A percentile compares a stretch with the other conserved stretches of the same genome.
Evolutionary conservation across 2,888 invertebrate species (phyloP).

Genomic region (Chouioia cunea): DNA sequence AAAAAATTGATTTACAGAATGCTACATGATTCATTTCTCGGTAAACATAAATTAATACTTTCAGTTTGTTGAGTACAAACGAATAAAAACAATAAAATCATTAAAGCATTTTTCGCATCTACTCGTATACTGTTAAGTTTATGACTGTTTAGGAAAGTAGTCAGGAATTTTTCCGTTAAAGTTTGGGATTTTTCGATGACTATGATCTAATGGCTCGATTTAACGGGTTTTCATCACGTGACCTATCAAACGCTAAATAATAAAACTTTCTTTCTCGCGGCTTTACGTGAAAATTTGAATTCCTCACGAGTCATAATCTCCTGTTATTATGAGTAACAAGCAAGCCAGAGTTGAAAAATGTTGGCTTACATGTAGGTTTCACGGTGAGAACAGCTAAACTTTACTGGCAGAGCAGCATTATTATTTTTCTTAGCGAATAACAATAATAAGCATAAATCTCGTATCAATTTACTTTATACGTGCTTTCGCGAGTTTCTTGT

Average conservation of each 20-base stretch:
- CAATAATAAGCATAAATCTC: conserved; percentile 24
- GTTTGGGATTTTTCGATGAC: conserved; percentile 9
- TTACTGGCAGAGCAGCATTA: neutral
- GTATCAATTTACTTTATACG: conserved; percentile 22
- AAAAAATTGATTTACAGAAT: conserved; percentile 26
- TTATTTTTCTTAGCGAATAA: conserved; percentile 7
- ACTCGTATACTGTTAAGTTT: neutral
- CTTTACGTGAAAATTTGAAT: neutral
- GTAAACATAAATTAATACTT: neutral
- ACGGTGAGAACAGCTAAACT: neutral
- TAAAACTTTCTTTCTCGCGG: conserved; percentile 21
- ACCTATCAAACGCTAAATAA: conserved; percentile 3
- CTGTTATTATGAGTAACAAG: neutral
- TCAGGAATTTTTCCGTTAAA: conserved; percentile 1
- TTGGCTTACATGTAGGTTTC: neutral
- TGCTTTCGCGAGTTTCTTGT: conserved; percentile 22
- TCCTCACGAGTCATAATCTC: neutral
- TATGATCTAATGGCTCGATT: conserved; percentile 14
- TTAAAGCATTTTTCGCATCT: neutral
- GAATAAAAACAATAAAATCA: neutral
- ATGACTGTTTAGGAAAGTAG: neutral
- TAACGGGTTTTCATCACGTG: neutral
- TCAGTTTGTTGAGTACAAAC: no score
- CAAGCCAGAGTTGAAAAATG: neutral
- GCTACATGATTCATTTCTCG: conserved; percentile 17